phyloP scores from a whole-genome alignment of 2,113 vertebrate species.

The Trachemys scripta region DNA sequence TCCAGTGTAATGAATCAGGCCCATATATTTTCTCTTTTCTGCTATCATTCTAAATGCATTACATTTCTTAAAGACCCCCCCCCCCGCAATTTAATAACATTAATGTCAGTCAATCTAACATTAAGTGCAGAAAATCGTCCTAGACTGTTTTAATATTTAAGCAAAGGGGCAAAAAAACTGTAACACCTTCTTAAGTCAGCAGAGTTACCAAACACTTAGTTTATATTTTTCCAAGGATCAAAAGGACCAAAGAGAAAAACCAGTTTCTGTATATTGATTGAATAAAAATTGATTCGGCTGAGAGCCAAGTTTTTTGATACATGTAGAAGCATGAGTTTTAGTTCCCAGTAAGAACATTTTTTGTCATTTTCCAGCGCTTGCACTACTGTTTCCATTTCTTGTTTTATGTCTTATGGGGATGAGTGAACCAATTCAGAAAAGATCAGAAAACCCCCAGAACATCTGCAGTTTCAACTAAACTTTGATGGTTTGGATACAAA shows the following conservation, averaged over 20 bases:
- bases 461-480: background rate
- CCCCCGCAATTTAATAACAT: background rate
- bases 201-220: background rate
- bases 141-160: background rate
- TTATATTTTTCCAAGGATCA: fast-evolving
- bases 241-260: background rate
- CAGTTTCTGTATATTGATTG: background rate
- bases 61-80: background rate
- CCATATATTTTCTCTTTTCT: background rate
- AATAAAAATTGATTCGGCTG: background rate
- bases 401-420: background rate
- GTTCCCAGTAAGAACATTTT: background rate
- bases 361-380: background rate
- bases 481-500: background rate
- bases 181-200: background rate
- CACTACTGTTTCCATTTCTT: background rate
- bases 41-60: background rate
- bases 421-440: background rate
- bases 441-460: background rate
- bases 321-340: background rate
- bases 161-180: background rate
- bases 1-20: background rate
- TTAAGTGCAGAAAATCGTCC: background rate
- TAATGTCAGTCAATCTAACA: background rate
- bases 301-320: fast-evolving